A percentile compares a stretch with the other conserved stretches of the same genome.
Conservation (phyloP, 2,113 vertebrate genomes). For the Rana temporaria region DNA sequence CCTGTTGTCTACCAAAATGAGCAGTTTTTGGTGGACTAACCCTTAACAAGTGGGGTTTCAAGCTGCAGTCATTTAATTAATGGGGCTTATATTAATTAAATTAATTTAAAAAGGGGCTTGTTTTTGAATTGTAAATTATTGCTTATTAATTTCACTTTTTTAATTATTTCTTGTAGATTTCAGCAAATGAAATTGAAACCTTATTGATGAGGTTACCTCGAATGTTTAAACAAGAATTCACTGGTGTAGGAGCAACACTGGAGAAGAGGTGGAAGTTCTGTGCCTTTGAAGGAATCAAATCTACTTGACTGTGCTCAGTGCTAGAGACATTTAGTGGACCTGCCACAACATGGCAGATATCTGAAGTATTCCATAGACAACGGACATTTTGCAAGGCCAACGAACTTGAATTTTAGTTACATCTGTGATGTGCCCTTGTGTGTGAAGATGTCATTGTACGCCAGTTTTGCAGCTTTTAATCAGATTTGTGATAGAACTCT, state of each 20-base stretch:
- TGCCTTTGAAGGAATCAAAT: constrained; percentile 91
- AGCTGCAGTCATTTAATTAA: too few relatives aligned
- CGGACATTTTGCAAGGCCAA: constrained; percentile 63
- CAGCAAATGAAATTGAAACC: constrained; percentile 88
- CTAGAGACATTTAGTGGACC: constrained; percentile 60
- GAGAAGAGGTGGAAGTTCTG: constrained; percentile 98
- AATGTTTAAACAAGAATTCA: constrained; percentile 96
- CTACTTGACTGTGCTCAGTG: constrained; percentile 73
- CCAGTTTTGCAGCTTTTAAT: constrained; percentile 70
- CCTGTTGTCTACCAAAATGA: too few relatives aligned
- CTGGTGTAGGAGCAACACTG: constrained; percentile 92
- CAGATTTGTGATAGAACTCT: constrained; percentile 74
- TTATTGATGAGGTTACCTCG: constrained; percentile 88
- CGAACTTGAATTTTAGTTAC: constrained; percentile 71
- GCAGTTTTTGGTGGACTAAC: too few relatives aligned
- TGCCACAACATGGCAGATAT: constrained; percentile 63
- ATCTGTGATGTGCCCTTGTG: constrained; percentile 76
- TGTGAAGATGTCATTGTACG: constrained; percentile 78
- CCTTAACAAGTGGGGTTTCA: too few relatives aligned
- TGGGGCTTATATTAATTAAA: too few relatives aligned
- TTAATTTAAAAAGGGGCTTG: too few relatives aligned
- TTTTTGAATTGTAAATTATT: background rate
- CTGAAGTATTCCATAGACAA: constrained; percentile 57
- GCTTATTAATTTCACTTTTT: background rate
- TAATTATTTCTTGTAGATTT: constrained; percentile 76